A percentile compares a stretch with the other conserved stretches of the same genome.
These are phyloP conservation scores for Hypercompe scribonia DNA, from an alignment of 2,888 invertebrate genomes.

Conservation along the genomic window DNA sequence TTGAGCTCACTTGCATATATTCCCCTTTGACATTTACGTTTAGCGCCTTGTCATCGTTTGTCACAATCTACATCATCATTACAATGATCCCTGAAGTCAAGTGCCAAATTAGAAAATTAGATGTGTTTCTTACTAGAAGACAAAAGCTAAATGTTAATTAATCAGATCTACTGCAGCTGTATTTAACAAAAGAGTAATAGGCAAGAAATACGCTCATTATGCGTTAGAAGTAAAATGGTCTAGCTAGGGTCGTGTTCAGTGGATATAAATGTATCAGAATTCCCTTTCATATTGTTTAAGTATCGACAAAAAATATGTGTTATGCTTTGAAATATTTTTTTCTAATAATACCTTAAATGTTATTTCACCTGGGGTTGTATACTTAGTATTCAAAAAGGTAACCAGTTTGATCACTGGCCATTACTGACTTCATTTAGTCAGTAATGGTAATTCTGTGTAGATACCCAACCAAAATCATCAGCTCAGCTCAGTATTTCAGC, in stretches of 20 bases:
- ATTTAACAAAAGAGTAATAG: background rate
- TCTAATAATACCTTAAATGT: background rate
- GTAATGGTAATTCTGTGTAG: no score
- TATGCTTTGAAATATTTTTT: background rate
- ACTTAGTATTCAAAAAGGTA: background rate
- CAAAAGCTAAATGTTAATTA: background rate
- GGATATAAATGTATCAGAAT: background rate
- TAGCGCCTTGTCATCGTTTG: no score
- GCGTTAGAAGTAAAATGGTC: background rate
- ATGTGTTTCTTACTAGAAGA: background rate
- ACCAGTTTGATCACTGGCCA: background rate
- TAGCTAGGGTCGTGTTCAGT: background rate
- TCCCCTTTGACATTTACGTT: no score
- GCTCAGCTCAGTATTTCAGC: no score
- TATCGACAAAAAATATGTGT: background rate
- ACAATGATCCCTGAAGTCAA: no score
- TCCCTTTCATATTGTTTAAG: background rate
- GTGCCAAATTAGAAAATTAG: background rate
- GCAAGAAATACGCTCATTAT: background rate
- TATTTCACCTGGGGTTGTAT: background rate
- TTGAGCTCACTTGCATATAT: no score
- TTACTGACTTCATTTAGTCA: background rate
- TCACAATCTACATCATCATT: no score
- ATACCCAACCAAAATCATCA: no score
- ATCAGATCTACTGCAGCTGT: background rate